These are phyloP conservation scores for Meloe dianella DNA, from an alignment of 2,888 invertebrate genomes.

Conservation along the genomic window DNA sequence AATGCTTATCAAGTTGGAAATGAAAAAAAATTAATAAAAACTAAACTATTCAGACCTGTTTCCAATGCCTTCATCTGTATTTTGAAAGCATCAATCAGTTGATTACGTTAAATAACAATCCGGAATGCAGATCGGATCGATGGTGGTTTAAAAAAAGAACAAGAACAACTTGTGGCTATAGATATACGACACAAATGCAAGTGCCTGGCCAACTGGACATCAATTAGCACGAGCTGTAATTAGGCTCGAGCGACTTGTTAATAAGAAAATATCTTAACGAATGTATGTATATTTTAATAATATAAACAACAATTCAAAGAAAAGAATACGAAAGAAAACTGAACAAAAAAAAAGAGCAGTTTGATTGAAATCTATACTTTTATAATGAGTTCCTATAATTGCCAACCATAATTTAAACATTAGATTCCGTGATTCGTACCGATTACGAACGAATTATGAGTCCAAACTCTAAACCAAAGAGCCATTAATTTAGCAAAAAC, in stretches of 20 bases:
- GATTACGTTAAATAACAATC: slow-evolving; percentile 37
- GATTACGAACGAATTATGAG: slow-evolving; percentile 16
- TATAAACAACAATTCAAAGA: neutral
- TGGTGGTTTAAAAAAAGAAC: slow-evolving; percentile 24
- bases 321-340: neutral
- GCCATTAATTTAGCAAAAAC: slow-evolving; percentile 25
- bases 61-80: slow-evolving; percentile 23
- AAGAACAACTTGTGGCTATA: slow-evolving; percentile 12
- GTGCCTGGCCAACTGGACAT: slow-evolving; percentile 28
- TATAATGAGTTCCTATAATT: neutral
- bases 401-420: slow-evolving; percentile 31
- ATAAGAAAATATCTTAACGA: slow-evolving; percentile 31
- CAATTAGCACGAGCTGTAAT: slow-evolving; percentile 39
- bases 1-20: neutral
- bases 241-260: slow-evolving; percentile 33
- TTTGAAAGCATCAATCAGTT: slow-evolving; percentile 37
- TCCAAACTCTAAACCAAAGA: neutral
- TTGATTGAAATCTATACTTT: neutral
- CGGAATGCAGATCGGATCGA: slow-evolving; percentile 37
- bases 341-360: neutral
- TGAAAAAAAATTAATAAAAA: neutral
- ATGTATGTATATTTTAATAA: slow-evolving; percentile 3
- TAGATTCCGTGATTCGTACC: slow-evolving; percentile 29
- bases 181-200: slow-evolving; percentile 14
- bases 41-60: neutral